Conservation (phyloP, 2,113 vertebrate species). For the Mastomys natalensis region DNA sequence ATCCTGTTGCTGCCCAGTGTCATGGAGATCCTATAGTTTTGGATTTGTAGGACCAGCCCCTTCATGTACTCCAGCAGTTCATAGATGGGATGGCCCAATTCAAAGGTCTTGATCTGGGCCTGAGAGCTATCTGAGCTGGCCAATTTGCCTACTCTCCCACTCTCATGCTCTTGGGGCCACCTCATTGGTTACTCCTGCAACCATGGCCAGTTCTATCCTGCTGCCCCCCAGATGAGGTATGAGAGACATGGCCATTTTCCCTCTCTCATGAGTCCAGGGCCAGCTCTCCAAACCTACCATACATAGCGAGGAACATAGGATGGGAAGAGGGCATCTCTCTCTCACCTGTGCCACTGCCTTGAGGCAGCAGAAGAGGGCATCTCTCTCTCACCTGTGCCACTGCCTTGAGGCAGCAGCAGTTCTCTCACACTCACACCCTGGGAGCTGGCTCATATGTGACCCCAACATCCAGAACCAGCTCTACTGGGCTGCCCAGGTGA, state of each 20-base stretch:
- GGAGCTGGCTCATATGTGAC: background rate
- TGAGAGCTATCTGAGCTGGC: background rate
- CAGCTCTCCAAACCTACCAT: background rate
- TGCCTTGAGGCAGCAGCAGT: background rate
- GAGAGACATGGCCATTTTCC: background rate
- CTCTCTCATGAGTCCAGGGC: background rate
- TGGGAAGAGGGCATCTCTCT: background rate
- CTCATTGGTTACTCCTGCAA: background rate
- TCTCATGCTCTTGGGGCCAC: background rate
- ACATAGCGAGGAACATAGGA: background rate
- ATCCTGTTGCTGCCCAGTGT: background rate
- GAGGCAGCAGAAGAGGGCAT: background rate
- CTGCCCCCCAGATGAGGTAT: background rate
- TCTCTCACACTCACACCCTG: background rate
- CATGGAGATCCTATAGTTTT: background rate
- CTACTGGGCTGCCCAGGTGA: background rate
- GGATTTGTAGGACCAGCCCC: background rate
- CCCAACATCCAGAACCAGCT: background rate
- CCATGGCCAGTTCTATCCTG: background rate
- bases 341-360: background rate
- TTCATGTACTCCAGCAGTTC: background rate
- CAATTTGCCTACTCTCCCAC: background rate
- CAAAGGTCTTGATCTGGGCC: background rate
- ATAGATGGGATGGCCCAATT: background rate
- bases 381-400: background rate